A percentile compares a stretch with the other conserved stretches of the same genome.
Conservation (phyloP, 2,113 vertebrate species). For the Eurypyga helias region DNA sequence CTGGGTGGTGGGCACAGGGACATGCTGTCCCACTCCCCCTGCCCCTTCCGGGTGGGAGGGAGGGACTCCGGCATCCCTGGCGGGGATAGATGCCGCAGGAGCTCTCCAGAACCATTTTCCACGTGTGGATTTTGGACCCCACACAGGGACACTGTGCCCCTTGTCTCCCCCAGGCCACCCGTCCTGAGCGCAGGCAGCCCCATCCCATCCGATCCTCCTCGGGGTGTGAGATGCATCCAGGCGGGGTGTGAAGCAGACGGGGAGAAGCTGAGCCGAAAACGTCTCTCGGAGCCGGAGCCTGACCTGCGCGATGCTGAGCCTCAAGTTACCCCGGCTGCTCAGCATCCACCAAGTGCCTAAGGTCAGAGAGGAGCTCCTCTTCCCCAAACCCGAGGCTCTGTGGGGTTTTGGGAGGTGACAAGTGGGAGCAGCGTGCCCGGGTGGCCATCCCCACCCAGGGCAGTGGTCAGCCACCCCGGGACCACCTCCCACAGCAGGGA, state of each 20-base stretch:
- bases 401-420: background rate
- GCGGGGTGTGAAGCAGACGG: background rate
- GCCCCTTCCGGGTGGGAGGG: background rate
- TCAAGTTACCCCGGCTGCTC: constrained; percentile 84
- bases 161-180: background rate
- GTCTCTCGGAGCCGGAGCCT: background rate
- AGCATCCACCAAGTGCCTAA: constrained; percentile 88
- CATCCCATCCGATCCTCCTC: too few species aligned
- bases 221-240: background rate
- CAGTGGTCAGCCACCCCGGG: background rate
- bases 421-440: accelerated
- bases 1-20: background rate
- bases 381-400: accelerated
- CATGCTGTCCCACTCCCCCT: background rate
- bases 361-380: constrained; percentile 76
- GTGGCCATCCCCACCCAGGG: accelerated
- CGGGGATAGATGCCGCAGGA: background rate
- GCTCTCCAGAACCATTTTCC: background rate
- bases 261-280: background rate
- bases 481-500: accelerated
- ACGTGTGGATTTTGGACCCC: accelerated
- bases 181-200: accelerated
- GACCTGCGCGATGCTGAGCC: constrained; percentile 78
- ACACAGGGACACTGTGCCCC: accelerated
- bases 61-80: background rate